Evolutionary conservation across 2,113 vertebrate species (phyloP).

Genomic region (Agapornis roseicollis): DNA sequence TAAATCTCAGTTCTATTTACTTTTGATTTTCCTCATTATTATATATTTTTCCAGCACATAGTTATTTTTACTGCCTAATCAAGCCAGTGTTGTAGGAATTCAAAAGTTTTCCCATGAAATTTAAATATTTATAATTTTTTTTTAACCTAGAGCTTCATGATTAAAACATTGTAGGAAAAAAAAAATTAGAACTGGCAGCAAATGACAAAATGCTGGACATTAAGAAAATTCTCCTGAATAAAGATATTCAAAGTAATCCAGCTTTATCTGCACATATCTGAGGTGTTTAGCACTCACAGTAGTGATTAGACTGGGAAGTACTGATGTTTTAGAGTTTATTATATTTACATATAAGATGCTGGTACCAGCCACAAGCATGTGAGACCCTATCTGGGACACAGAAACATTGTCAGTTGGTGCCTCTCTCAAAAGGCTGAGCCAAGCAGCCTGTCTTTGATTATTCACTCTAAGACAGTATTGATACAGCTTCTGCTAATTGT

Average conservation of each 20-base stretch:
- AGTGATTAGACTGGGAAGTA: neutral
- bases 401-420: neutral
- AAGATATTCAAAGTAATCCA: neutral
- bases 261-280: neutral
- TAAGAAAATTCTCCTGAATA: neutral
- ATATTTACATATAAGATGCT: neutral
- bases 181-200: neutral
- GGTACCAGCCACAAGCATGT: neutral
- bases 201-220: neutral
- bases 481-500: neutral
- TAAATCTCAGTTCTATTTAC: neutral
- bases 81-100: neutral
- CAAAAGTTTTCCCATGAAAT: neutral
- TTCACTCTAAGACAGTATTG: neutral
- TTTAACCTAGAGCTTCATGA: neutral
- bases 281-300: neutral
- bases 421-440: neutral
- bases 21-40: neutral
- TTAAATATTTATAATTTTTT: neutral
- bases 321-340: neutral
- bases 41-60: neutral
- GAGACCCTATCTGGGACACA: neutral
- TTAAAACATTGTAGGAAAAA: neutral
- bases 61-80: neutral
- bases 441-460: neutral